Conservation (phyloP, 2,113 vertebrate genomes). For the Eira barbara region DNA sequence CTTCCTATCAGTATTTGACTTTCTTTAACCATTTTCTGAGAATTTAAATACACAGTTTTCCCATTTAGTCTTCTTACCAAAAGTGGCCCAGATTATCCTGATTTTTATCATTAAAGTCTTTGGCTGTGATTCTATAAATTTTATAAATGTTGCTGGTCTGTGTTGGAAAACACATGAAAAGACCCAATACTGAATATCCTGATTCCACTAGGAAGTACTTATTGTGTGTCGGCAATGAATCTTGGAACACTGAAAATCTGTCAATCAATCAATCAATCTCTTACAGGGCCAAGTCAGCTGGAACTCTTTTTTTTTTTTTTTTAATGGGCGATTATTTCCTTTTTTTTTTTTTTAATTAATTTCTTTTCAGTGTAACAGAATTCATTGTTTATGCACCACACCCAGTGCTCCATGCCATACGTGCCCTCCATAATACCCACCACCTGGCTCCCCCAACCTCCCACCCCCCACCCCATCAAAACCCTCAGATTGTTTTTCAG, state of each 20-base stretch:
- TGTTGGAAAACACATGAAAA: constrained; percentile 37
- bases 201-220: neutral
- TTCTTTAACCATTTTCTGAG: neutral
- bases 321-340: too few species aligned
- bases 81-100: neutral
- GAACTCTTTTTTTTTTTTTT: too few species aligned
- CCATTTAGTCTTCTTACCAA: constrained; percentile 7
- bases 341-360: too few species aligned
- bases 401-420: too few species aligned
- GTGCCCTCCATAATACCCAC: too few species aligned
- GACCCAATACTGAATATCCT: neutral
- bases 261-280: too few species aligned
- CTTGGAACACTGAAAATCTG: too few species aligned
- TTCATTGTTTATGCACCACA: too few species aligned
- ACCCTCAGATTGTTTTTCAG: too few species aligned
- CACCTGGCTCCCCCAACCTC: too few species aligned
- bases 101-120: constrained; percentile 2
- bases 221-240: neutral
- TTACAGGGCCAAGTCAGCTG: neutral
- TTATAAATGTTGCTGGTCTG: neutral
- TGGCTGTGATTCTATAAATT: neutral
- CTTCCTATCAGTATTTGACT: neutral
- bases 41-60: constrained; percentile 24
- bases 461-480: too few species aligned
- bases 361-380: too few species aligned